These are phyloP conservation scores for Diuraphis noxia DNA, from an alignment of 1,140 invertebrate genomes.

Conservation along the genomic window DNA sequence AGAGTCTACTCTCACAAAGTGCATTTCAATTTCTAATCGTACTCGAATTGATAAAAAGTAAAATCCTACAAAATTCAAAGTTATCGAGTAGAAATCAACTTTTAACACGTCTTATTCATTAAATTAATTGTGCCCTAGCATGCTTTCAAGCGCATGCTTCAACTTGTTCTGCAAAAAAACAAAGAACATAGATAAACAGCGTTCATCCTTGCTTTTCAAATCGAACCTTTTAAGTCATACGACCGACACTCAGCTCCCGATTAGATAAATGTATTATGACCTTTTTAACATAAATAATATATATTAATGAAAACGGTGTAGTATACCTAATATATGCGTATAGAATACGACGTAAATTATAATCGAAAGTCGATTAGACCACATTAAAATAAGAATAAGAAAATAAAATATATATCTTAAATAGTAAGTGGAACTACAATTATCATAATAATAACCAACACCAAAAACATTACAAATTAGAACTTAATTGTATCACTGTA, in stretches of 20 bases:
- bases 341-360: not conserved
- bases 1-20: not conserved
- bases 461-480: not conserved
- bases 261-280: not conserved
- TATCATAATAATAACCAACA: not conserved
- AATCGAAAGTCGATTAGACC: not conserved
- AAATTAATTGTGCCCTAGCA: not conserved
- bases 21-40: not conserved
- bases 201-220: not conserved
- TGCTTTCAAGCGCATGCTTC: not conserved
- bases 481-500: not conserved
- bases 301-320: not conserved
- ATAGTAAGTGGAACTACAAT: not conserved
- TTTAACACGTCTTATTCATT: conserved; percentile 3
- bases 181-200: not conserved
- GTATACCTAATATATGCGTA: too few species aligned
- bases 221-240: not conserved
- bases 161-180: not conserved
- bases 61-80: not conserved
- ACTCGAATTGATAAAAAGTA: not conserved
- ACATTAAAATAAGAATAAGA: not conserved
- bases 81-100: not conserved
- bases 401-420: not conserved
- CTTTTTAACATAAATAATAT: not conserved
- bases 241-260: not conserved